phyloP scores from a whole-genome alignment of 2,797 vertebrate species.

The Rhinophrynus dorsalis region DNA sequence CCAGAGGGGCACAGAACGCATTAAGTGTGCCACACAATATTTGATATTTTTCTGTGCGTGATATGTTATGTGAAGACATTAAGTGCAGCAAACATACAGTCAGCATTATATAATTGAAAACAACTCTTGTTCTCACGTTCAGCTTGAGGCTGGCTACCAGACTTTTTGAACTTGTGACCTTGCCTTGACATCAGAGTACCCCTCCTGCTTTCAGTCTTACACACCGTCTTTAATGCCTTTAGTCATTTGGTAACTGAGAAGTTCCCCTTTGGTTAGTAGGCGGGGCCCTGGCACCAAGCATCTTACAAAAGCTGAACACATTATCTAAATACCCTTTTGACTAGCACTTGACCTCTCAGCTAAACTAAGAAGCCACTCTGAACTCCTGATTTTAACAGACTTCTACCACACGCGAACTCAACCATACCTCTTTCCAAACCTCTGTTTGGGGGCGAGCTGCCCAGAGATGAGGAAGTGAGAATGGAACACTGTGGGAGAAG shows the following conservation, averaged over 20 bases:
- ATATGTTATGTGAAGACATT: too few relatives aligned
- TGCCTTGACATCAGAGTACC: constrained; percentile 19
- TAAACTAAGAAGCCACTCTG: constrained; percentile 36
- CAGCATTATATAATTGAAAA: background rate
- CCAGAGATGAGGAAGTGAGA: constrained; percentile 57
- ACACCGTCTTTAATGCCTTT: constrained; percentile 46
- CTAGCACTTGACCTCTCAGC: constrained; percentile 55
- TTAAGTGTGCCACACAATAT: too few relatives aligned
- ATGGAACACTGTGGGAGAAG: constrained; percentile 41
- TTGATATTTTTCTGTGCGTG: too few relatives aligned
- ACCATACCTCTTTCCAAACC: background rate
- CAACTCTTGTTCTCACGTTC: constrained; percentile 26
- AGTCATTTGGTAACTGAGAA: constrained; percentile 62
- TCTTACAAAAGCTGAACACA: constrained; percentile 38
- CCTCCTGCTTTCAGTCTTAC: constrained; percentile 31
- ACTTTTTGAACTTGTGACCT: constrained; percentile 45
- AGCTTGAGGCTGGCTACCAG: constrained; percentile 17
- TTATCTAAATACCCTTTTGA: constrained; percentile 50
- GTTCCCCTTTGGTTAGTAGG: constrained; percentile 67
- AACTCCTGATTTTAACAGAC: constrained; percentile 45
- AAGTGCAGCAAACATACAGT: too few relatives aligned
- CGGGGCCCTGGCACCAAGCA: constrained; percentile 55
- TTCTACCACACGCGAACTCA: background rate
- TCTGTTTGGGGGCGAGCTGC: constrained; percentile 51
- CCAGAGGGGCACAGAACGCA: too few relatives aligned